phyloP scores from a whole-genome alignment of 2,888 invertebrate genomes.

The Lydus trimaculatus region DNA sequence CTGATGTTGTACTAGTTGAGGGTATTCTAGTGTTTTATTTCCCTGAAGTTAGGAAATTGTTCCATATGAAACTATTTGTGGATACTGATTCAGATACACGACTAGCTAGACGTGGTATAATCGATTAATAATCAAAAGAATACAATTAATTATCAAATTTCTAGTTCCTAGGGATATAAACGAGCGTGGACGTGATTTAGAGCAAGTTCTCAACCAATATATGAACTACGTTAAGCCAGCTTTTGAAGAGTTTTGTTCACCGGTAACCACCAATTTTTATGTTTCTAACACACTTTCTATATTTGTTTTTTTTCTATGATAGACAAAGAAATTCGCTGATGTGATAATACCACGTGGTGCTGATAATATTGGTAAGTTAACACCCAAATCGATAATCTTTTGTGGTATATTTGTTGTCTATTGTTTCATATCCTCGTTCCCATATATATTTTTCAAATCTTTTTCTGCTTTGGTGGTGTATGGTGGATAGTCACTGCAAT shows the following conservation, averaged over 20 bases:
- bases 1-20: slow-evolving; percentile 97
- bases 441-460: slow-evolving; percentile 10
- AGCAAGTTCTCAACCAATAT: slow-evolving; percentile 94
- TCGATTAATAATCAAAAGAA: slow-evolving; percentile 1
- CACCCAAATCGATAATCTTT: background rate
- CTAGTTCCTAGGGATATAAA: slow-evolving; percentile 94
- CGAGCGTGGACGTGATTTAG: slow-evolving; percentile 92
- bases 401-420: background rate
- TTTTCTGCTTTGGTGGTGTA: slow-evolving; percentile 39
- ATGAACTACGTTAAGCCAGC: slow-evolving; percentile 99
- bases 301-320: slow-evolving; percentile 7
- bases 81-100: slow-evolving; percentile 99
- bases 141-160: slow-evolving; percentile 39
- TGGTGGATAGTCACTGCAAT: slow-evolving; percentile 54
- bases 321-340: slow-evolving; percentile 99
- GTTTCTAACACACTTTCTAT: background rate
- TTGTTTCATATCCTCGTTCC: background rate
- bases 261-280: slow-evolving; percentile 68
- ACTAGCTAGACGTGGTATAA: slow-evolving; percentile 89
- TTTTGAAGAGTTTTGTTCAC: slow-evolving; percentile 98
- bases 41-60: slow-evolving; percentile 90
- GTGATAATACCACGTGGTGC: slow-evolving; percentile 99
- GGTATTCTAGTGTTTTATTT: slow-evolving; percentile 99
- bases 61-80: slow-evolving; percentile 99
- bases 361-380: slow-evolving; percentile 88